A percentile compares a stretch with the other conserved stretches of the same genome.
These are phyloP conservation scores for Galemys pyrenaicus DNA, from an alignment of 2,113 vertebrate species.

Conservation along the genomic window DNA sequence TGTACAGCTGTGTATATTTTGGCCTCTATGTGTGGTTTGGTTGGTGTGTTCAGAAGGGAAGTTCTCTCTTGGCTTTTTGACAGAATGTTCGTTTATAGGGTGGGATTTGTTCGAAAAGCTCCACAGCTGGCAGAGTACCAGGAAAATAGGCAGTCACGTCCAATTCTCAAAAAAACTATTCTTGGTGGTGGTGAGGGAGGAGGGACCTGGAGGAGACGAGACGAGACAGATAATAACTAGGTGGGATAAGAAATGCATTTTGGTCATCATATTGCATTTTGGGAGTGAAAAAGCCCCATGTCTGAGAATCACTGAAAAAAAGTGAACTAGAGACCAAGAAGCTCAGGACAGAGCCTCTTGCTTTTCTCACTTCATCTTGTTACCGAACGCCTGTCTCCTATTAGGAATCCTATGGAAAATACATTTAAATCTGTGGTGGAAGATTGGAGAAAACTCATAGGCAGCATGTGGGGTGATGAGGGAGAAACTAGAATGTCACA, in stretches of 20 bases:
- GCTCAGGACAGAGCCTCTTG: not conserved
- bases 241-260: not conserved
- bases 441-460: slow-evolving; percentile 12
- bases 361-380: not conserved
- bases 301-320: not conserved
- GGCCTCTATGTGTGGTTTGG: slow-evolving; percentile 72
- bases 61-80: slow-evolving; percentile 71
- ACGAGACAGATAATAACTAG: not conserved
- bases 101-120: slow-evolving; percentile 72
- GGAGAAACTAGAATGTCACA: slow-evolving; percentile 55
- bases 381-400: not conserved
- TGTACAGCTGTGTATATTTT: slow-evolving; percentile 78
- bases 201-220: not conserved
- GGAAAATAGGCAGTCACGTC: slow-evolving; percentile 38
- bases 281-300: not conserved
- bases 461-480: not conserved
- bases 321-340: not conserved
- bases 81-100: slow-evolving; percentile 63
- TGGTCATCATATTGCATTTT: slow-evolving; percentile 25
- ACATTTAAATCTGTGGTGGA: not conserved
- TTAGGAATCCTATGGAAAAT: not conserved
- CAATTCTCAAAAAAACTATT: slow-evolving; percentile 14
- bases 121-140: slow-evolving; percentile 54
- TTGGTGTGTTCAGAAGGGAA: slow-evolving; percentile 60
- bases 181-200: not conserved